Base-by-base conservation (phyloP, 2,888 invertebrate genomes). In the Chaitophorus viminalis region DNA sequence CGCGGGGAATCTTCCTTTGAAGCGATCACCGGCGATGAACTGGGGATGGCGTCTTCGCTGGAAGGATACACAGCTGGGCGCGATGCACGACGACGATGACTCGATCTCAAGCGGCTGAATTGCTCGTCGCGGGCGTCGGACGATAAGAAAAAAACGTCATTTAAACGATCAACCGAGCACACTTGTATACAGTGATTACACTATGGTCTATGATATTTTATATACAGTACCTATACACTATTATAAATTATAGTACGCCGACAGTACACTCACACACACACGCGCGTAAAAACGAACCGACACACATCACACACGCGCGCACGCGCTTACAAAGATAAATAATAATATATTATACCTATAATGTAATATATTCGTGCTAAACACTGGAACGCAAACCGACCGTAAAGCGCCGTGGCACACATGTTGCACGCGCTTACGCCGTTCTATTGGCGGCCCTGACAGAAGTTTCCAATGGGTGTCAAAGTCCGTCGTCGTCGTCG, bases 381-480 rank as follows among this genome's bases (percentile, higher is more conserved):
- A 81, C 36, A 29, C 11, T n/a, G 14, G 31, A 68, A 79, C 21
- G 39, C 33, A 6, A 4, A 3, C 36, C 74, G 29, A 39, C 36
- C 68, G 68, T 52, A 77, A 60, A 36, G 31, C 65, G 25, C 74
- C 74, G 87, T 74, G 81, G 81, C 87, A 87, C 87, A 87, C 87
- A 87, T 87, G 87, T 87, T 87, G 87, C 87, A 74, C 87, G 52
- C 77, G 54, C 60, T 70, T 1, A 39, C 9, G 31, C 9, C 46
- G 87, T n/a, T 31, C n/a, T 18, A 65, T 87, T 87, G 87, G 87
- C 29, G 72, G 31, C 46, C 74, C 87, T 87, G 84, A 33, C 25
- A 0, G 33, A 18, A 52, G 84, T 68, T 77, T 25, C 36, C 68
- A 77, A 68, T 77, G 84, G 76, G 17, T 65, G 39, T n/a, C 84